Evolutionary conservation across 2,113 vertebrate species (phyloP).

Genomic region (Peucedramus taeniatus): DNA sequence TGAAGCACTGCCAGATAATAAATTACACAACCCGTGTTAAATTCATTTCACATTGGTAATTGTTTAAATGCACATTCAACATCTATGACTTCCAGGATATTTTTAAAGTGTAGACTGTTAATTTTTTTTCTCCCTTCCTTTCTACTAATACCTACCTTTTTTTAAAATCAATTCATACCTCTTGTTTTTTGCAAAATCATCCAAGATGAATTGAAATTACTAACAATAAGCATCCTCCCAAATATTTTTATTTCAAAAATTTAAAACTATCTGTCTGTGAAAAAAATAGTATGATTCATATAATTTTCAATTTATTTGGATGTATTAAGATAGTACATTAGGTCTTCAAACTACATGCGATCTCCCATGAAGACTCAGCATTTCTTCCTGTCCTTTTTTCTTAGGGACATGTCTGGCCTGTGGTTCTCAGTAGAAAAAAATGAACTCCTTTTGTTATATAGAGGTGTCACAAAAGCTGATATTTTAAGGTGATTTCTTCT

Average conservation of each 20-base stretch:
- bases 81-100: background rate
- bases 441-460: background rate
- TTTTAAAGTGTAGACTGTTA: background rate
- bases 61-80: background rate
- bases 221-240: rapidly evolving
- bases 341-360: background rate
- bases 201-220: background rate
- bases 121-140: background rate
- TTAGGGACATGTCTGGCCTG: background rate
- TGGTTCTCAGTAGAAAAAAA: background rate
- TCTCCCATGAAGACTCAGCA: background rate
- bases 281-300: background rate
- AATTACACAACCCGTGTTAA: background rate
- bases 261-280: background rate
- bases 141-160: background rate
- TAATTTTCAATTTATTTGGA: background rate
- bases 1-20: background rate
- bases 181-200: background rate
- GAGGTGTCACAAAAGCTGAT: background rate
- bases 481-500: background rate
- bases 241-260: background rate
- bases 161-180: background rate
- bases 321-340: background rate
- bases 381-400: background rate
- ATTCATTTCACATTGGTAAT: background rate